Conservation (phyloP, 2,113 vertebrate genomes). For the Notothenia coriiceps region DNA sequence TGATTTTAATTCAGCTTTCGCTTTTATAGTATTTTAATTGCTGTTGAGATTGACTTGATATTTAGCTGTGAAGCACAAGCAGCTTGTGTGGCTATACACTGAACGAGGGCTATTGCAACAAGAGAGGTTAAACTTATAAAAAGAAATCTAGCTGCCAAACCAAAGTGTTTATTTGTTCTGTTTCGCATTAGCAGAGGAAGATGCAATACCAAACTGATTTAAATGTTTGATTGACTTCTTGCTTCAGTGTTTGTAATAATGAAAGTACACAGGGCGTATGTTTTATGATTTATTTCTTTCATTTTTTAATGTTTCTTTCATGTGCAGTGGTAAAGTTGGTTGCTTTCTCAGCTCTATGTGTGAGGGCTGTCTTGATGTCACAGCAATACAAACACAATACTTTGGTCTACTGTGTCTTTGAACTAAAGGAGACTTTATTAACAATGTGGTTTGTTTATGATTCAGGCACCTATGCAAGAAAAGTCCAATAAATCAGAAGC, state of each 20-base stretch:
- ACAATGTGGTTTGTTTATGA: constrained; percentile 15
- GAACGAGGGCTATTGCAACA: constrained; percentile 1
- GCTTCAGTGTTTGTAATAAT: not conserved
- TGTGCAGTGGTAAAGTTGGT: constrained; percentile 12
- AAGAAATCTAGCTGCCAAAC: constrained; percentile 60
- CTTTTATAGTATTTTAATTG: not conserved
- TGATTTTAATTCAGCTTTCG: not conserved
- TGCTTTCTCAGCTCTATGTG: constrained; percentile 4
- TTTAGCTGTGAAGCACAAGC: constrained; percentile 51
- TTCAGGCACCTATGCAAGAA: constrained; percentile 75
- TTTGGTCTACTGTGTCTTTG: constrained; percentile 36
- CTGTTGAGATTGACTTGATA: constrained; percentile 14
- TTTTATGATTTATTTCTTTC: not conserved
- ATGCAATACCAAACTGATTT: constrained; percentile 50
- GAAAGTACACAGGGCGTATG: not conserved
- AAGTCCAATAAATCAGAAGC: constrained; percentile 52
- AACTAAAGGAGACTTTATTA: no score
- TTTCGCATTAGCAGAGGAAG: constrained; percentile 36
- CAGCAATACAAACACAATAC: constrained; percentile 59
- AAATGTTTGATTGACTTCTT: not conserved
- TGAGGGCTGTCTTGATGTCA: constrained; percentile 21
- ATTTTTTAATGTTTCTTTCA: not conserved
- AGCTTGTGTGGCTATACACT: constrained; percentile 6
- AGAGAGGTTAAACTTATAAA: not conserved
- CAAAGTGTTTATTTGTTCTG: constrained; percentile 68